Conservation (phyloP, 2,797 vertebrate species). For the Poecilia velifera region DNA sequence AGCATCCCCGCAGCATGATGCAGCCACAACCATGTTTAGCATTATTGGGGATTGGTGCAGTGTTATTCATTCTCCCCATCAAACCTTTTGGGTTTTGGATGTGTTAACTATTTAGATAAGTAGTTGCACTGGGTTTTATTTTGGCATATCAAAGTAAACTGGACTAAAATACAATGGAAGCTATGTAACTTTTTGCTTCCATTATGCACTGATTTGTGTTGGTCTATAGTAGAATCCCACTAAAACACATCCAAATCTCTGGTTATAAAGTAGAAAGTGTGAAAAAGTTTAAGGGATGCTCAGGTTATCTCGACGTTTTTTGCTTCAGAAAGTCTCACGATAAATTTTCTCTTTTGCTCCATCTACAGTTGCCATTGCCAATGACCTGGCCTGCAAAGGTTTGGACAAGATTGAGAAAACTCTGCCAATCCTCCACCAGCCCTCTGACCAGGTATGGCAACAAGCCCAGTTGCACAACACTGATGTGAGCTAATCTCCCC, state of each 20-base stretch:
- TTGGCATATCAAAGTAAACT: neutral
- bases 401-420: constrained; percentile 92
- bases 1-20: neutral
- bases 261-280: neutral
- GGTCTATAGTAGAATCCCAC: neutral
- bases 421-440: constrained; percentile 90
- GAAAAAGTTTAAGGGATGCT: neutral
- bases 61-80: neutral
- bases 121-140: neutral
- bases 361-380: constrained; percentile 87
- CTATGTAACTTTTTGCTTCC: neutral
- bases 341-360: neutral
- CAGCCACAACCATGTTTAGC: neutral
- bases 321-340: neutral
- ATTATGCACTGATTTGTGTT: neutral
- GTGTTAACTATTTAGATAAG: neutral
- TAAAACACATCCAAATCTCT: neutral
- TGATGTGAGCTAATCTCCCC: neutral
- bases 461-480: constrained; percentile 25
- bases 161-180: neutral
- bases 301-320: neutral
- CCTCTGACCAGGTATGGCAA: constrained; percentile 85
- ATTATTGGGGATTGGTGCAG: neutral
- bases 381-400: constrained; percentile 90
- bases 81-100: neutral